Evolutionary conservation across 2,888 invertebrate genomes (phyloP), one percentile per base, ranked within the genome.

Genomic region (Apamea sordens): DNA sequence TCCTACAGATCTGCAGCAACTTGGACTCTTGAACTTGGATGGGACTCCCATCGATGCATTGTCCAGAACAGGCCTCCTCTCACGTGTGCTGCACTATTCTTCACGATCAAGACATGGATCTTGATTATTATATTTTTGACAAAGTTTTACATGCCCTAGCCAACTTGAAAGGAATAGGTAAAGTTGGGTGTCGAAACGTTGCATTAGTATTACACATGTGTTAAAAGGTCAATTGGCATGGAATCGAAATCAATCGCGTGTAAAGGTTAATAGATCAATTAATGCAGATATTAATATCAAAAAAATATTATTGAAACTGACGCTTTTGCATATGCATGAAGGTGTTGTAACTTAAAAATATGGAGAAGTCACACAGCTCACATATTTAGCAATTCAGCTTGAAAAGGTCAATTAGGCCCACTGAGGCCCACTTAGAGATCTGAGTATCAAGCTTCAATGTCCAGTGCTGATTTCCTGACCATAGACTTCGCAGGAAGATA

Each of bases 241-340:
- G 24, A 73, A 67, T 50, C 3, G 6, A 70, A 56, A 61, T 61
- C 59, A 73, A 71, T 83, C 59, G 71, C 2, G 3, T 21, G 13
- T 5, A 79, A 76, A 85, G 56, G 73, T 87, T 76, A 86, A 86
- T 68, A 67, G 71, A 73, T 79, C 53, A 84, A 76, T 74, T 2
- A 74, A 76, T 50, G 64, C 64, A 61, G 28, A 59, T 44, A 4
- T 75, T 36, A 47, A 7, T 7, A 36, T 44, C 1, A 36, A 24
- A 36, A 68, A 28, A 24, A 69, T 64, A 64, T 74, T 32, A 56
- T 32, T 28, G 41, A n/a, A 79, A 67, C 41, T 59, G 44, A 32
- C 13, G 18, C 32, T 68, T 69, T 75, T 75, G 44, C 15, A 80
- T 65, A 64, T 44, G 1, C n/a, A 85, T 84, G 32, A 44, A 11